A percentile compares a stretch with the other conserved stretches of the same genome.
phyloP scores from a whole-genome alignment of 2,797 vertebrate genomes.

The Fistularia commersonii region DNA sequence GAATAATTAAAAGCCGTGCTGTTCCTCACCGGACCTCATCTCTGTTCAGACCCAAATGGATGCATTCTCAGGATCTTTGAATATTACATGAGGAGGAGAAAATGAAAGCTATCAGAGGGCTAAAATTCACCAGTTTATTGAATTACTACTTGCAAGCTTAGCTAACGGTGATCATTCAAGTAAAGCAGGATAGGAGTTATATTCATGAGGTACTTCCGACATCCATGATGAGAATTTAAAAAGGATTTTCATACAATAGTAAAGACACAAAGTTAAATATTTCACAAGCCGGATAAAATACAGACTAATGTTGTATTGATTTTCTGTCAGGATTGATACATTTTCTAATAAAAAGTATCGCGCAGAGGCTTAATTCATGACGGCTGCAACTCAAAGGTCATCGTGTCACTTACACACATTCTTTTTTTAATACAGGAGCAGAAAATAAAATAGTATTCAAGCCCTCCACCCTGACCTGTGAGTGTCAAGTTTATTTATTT shows the following conservation, averaged over 20 bases:
- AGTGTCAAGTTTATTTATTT: background rate
- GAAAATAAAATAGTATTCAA: constrained; percentile 12
- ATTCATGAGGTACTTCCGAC: constrained; percentile 1
- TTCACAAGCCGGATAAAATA: constrained; percentile 19
- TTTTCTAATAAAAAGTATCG: constrained; percentile 27
- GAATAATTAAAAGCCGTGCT: constrained; percentile 22
- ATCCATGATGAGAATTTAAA: constrained; percentile 13
- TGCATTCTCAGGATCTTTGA: constrained; percentile 16
- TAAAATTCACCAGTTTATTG: constrained; percentile 3
- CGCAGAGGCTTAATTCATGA: constrained; percentile 21
- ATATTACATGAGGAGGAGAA: background rate
- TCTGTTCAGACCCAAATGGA: constrained; percentile 13
- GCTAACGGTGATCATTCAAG: constrained; percentile 15
- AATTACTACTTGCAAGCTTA: constrained; percentile 6
- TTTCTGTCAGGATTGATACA: constrained; percentile 24
- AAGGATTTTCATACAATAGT: constrained; percentile 12
- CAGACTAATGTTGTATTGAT: constrained; percentile 42
- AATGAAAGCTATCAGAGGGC: background rate
- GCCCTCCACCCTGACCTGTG: no score
- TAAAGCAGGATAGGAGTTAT: constrained; percentile 12
- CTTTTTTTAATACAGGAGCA: background rate
- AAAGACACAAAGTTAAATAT: constrained; percentile 25
- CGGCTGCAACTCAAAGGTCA: background rate
- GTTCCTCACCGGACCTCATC: background rate
- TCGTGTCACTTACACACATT: constrained; percentile 5